Conservation (phyloP, 2,888 invertebrate genomes). For the Nemoura dubitans region DNA sequence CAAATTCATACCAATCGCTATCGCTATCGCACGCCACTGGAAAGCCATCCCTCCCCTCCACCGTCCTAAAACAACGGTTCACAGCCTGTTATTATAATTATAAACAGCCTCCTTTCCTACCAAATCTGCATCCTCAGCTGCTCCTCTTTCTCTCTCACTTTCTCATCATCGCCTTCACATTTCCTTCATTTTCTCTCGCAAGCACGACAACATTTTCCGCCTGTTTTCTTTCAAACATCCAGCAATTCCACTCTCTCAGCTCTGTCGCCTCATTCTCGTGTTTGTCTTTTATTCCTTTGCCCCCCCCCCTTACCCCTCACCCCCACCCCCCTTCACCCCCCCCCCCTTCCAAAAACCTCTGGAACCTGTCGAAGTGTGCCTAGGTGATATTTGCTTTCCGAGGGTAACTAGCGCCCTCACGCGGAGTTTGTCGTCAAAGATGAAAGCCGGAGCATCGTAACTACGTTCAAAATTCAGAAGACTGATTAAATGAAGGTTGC, state of each 20-base stretch:
- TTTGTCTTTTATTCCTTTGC: slow-evolving; percentile 4
- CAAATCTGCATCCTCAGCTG: neutral
- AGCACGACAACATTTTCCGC: neutral
- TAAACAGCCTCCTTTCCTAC: neutral
- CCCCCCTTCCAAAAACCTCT: neutral
- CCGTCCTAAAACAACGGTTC: neutral
- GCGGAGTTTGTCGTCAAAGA: neutral
- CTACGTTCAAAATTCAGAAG: too few species aligned
- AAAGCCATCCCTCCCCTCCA: too few species aligned
- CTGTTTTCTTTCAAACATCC: neutral
- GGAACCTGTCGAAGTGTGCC: neutral
- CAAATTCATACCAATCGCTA: too few species aligned
- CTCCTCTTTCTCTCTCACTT: neutral
- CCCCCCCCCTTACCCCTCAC: neutral
- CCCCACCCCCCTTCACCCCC: neutral
- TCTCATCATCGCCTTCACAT: neutral
- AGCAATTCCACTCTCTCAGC: neutral
- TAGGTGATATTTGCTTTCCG: neutral
- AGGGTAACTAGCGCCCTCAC: neutral
- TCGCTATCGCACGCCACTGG: too few species aligned
- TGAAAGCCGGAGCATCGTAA: too few species aligned
- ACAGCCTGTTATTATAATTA: neutral
- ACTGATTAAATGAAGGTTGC: too few species aligned
- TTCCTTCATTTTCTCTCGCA: neutral
- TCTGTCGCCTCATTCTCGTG: neutral